Base-by-base conservation (phyloP, 1,140 invertebrate species). In the Macrotrachela quadricornifera region DNA sequence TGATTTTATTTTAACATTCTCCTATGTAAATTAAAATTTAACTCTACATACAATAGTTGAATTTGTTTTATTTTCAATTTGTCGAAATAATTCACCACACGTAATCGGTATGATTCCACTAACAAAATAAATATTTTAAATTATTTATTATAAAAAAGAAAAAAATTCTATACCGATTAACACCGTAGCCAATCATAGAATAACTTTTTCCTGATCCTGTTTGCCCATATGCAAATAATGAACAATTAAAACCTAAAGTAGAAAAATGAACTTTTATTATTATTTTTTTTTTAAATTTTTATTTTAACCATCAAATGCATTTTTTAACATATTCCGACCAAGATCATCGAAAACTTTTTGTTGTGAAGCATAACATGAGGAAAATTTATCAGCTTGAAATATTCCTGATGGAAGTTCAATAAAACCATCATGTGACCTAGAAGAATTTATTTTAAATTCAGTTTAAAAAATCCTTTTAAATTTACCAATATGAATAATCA, bases 141-240 rank as follows among this genome's bases (percentile, higher is more conserved):
- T 0, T 12, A 17, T 44, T n/a, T n/a, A 53, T 13, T 12, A 15
- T 11, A 52, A 36, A 41, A 43, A 55, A 10, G 1, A 14, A 10
- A 1, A 36, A 15, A 48, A 16, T 38, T 40, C 44, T 37, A 46
- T 56, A 62, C 61, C 56, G 59, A 50, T 62, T 62, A n/a, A 46
- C 44, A 14, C 61, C 61, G 55, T 62, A 62, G 13, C 61, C 61
- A 36, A 62, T 66, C 79, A 82, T 82, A 0, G 80, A 82, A 61
- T 79, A 78, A 0, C 80, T 82, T 64, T 83, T 83, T 16, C 81
- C 81, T 0, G 80, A 78, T 0, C 80, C 78, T 58, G 79, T 82
- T 65, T 82, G 80, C 14, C 80, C 81, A 61, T 83, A 82, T 11
- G 80, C 79, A 59, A 83, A 71, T 15, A 70, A 65, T 52, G 65